These are phyloP conservation scores for Sicus ferrugineus DNA, from an alignment of 2,888 invertebrate species.

Conservation along the genomic window DNA sequence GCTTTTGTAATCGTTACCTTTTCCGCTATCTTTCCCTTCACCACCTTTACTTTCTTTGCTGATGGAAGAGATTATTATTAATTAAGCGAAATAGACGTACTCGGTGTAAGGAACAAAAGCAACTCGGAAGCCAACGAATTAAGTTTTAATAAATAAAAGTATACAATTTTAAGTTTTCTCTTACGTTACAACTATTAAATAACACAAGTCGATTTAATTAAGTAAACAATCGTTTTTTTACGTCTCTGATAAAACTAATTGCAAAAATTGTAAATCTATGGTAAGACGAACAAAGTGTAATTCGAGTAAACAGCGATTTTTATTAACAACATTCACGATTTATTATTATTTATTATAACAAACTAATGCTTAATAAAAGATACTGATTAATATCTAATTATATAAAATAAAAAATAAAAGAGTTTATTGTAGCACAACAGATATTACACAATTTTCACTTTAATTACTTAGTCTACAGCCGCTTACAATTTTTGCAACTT, in stretches of 20 bases:
- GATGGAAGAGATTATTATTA: neutral
- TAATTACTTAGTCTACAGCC: neutral
- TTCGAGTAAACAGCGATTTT: neutral
- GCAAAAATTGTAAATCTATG: conserved; percentile 22
- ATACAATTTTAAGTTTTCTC: neutral
- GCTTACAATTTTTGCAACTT: conserved; percentile 36
- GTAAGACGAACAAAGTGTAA: neutral
- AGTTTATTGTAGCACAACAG: neutral
- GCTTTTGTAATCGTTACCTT: neutral
- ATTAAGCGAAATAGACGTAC: neutral
- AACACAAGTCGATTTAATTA: conserved; percentile 7
- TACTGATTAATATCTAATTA: neutral
- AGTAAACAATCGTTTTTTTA: neutral
- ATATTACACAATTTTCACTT: no score
- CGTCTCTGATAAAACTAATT: conserved; percentile 16
- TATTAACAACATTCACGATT: neutral
- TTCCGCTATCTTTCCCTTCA: neutral
- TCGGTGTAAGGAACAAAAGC: neutral
- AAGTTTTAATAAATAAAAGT: neutral
- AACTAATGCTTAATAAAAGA: no score
- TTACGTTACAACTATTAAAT: conserved; percentile 7
- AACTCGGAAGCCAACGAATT: neutral
- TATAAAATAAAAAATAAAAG: neutral
- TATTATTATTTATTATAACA: no score
- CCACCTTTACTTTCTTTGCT: neutral